Conservation (phyloP, 2,888 invertebrate genomes). For the Netelia melanura region DNA sequence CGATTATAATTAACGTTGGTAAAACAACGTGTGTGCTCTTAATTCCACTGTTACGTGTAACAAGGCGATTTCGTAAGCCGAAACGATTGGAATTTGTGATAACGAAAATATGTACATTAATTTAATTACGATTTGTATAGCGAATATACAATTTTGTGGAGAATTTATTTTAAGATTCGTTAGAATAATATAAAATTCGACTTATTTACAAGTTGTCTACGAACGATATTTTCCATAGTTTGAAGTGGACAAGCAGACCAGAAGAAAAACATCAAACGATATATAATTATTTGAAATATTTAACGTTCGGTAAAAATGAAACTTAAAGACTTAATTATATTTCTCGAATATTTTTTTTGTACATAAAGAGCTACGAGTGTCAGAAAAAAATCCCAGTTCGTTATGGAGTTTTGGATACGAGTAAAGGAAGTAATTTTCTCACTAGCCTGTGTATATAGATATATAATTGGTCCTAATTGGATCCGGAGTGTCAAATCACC, state of each 20-base stretch:
- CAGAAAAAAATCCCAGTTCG: not conserved
- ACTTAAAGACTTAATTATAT: too few species aligned
- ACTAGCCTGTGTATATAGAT: not conserved
- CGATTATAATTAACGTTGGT: not conserved
- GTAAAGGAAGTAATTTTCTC: not conserved
- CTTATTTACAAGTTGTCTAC: not conserved
- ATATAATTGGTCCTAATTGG: not conserved
- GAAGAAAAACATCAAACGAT: too few species aligned
- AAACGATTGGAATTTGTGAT: not conserved
- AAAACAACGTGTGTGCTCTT: not conserved
- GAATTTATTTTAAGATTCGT: too few species aligned
- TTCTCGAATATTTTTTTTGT: not conserved
- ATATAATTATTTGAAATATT: too few species aligned
- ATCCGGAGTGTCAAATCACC: conserved; percentile 18
- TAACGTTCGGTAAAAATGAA: too few species aligned
- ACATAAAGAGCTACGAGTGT: not conserved
- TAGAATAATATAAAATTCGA: not conserved
- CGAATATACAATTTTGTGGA: too few species aligned
- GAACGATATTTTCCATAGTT: not conserved
- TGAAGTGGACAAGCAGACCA: not conserved
- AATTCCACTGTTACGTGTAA: not conserved
- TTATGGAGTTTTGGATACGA: not conserved
- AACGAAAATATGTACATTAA: not conserved
- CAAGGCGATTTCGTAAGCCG: not conserved
- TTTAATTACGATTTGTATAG: not conserved